These are phyloP conservation scores for Phaetusa simplex DNA, from an alignment of 2,113 vertebrate genomes.

Conservation along the genomic window DNA sequence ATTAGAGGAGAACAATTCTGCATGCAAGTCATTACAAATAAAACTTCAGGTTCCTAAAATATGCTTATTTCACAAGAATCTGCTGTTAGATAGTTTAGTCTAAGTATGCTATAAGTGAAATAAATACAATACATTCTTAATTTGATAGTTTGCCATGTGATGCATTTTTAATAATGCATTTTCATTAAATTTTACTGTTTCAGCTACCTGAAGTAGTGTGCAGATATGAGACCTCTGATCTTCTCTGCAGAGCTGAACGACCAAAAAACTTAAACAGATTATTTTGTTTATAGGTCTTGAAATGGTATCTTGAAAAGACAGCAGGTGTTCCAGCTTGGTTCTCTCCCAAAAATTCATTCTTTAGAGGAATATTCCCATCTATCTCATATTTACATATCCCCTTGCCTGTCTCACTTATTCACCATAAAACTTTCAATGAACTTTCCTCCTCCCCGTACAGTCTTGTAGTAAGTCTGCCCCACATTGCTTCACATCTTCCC, in stretches of 20 bases:
- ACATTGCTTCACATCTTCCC: background rate
- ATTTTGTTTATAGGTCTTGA: background rate
- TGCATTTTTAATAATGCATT: background rate
- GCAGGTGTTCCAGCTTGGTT: background rate
- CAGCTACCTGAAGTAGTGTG: background rate
- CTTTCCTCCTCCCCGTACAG: background rate
- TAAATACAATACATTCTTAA: background rate
- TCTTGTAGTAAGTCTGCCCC: background rate
- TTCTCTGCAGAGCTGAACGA: background rate
- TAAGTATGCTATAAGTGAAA: background rate
- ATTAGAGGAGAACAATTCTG: constrained; percentile 18
- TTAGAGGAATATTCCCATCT: background rate
- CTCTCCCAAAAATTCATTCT: background rate
- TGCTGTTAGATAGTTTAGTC: background rate
- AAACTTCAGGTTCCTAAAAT: constrained; percentile 5
- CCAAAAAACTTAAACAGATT: background rate
- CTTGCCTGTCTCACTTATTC: background rate
- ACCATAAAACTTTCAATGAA: background rate
- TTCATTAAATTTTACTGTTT: constrained; percentile 27
- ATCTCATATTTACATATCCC: background rate
- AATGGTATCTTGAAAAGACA: background rate
- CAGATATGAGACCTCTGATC: background rate
- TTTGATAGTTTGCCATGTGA: background rate
- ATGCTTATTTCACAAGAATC: background rate
- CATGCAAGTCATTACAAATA: background rate